phyloP scores from a whole-genome alignment of 2,113 vertebrate species.

The Prunella fulvescens region DNA sequence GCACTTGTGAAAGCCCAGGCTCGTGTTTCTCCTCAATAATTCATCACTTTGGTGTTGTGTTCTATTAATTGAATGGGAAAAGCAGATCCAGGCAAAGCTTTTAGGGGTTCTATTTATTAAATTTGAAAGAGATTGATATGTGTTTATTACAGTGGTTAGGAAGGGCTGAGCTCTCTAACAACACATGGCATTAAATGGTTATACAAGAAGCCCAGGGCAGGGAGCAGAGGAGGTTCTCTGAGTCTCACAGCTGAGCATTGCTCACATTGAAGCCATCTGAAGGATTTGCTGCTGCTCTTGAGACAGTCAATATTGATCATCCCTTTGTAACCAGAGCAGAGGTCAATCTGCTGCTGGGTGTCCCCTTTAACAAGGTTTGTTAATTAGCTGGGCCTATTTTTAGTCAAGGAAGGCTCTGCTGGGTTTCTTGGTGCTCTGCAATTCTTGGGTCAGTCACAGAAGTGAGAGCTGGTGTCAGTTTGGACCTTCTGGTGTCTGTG shows the following conservation, averaged over 20 bases:
- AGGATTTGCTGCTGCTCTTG: background rate
- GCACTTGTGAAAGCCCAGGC: background rate
- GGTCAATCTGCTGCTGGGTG: background rate
- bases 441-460: background rate
- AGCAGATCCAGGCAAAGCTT: background rate
- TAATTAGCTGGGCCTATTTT: background rate
- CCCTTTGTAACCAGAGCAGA: background rate
- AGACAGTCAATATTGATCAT: background rate
- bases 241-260: background rate
- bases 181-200: background rate
- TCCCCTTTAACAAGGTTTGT: background rate
- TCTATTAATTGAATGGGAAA: constrained; percentile 18
- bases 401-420: background rate
- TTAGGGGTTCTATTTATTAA: constrained; percentile 22
- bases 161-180: background rate
- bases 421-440: background rate
- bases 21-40: constrained; percentile 56
- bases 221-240: background rate
- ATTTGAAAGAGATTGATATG: background rate
- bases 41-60: background rate
- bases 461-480: background rate
- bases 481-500: background rate
- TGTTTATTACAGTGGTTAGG: background rate
- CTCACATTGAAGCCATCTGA: background rate
- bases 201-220: background rate